Evolutionary conservation across 1,140 invertebrate species (phyloP).

Genomic region (Ceratina australensis): DNA sequence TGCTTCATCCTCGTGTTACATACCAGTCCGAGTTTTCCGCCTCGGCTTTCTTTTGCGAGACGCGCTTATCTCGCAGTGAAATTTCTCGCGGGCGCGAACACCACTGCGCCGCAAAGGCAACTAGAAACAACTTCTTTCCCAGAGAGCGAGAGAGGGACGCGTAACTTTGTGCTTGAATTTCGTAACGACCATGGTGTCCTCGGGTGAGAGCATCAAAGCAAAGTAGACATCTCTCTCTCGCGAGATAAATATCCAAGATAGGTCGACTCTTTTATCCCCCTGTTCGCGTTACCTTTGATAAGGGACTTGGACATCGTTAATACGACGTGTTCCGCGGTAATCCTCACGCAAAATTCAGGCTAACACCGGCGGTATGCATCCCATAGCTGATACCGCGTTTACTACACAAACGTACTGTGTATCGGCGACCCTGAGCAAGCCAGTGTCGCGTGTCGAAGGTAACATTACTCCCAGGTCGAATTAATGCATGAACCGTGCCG

Average conservation of each 20-base stretch:
- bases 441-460: conserved; percentile 3
- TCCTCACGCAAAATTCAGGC: neutral
- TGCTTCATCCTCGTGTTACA: neutral
- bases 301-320: conserved; percentile 12
- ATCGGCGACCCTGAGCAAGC: neutral
- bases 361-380: too few species aligned
- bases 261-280: neutral
- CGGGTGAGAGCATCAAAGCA: conserved; percentile 8
- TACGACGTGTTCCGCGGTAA: neutral
- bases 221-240: neutral
- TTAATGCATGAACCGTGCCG: neutral
- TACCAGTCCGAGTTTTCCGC: neutral
- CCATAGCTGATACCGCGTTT: neutral
- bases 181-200: conserved; percentile 2
- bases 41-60: neutral
- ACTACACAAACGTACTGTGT: neutral
- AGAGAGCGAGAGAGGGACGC: neutral
- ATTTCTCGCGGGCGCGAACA: neutral
- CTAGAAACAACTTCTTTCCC: neutral
- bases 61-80: neutral
- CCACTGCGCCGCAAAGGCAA: neutral
- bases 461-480: conserved; percentile 15
- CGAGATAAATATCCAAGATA: conserved; percentile 27
- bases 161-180: conserved; percentile 23
- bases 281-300: too few species aligned